A percentile compares a stretch with the other conserved stretches of the same genome.
These are phyloP conservation scores for Zonitis immaculata DNA, from an alignment of 2,888 invertebrate genomes.

Conservation along the genomic window DNA sequence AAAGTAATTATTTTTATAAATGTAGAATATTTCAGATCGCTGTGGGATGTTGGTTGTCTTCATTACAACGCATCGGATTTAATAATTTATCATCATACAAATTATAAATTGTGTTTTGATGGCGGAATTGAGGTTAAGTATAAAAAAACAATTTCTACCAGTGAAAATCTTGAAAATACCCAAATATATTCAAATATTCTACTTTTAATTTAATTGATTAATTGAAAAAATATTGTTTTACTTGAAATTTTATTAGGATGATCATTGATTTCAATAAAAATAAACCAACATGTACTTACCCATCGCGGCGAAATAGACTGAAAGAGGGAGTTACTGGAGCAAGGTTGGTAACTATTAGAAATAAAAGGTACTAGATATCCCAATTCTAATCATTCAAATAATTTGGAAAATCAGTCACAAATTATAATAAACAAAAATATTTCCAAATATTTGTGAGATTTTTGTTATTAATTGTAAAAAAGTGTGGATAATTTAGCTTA, in stretches of 20 bases:
- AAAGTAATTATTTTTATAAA: not conserved
- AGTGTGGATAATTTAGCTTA: not conserved
- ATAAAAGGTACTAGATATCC: conserved; percentile 3
- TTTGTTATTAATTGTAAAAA: not conserved
- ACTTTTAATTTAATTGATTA: not conserved
- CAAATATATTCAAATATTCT: not conserved
- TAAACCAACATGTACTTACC: conserved; percentile 54
- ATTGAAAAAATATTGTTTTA: conserved; percentile 1
- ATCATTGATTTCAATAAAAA: conserved; percentile 36
- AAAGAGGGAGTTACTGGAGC: conserved; percentile 46
- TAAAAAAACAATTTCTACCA: conserved; percentile 1
- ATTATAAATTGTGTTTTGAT: conserved; percentile 8
- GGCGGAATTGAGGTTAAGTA: conserved; percentile 9
- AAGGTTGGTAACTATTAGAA: conserved; percentile 13
- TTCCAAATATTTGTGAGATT: not conserved
- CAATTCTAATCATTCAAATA: not conserved
- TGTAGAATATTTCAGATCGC: conserved; percentile 42
- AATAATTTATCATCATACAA: conserved; percentile 35
- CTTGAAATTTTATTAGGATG: conserved; percentile 29
- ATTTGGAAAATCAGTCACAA: not conserved
- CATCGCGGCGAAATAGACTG: conserved; percentile 61
- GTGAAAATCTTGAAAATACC: not conserved
- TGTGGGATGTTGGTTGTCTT: conserved; percentile 46
- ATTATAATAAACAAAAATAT: not conserved
- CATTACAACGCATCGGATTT: conserved; percentile 47